Conservation (phyloP, 2,113 vertebrate genomes). For the Cottus gobio region DNA sequence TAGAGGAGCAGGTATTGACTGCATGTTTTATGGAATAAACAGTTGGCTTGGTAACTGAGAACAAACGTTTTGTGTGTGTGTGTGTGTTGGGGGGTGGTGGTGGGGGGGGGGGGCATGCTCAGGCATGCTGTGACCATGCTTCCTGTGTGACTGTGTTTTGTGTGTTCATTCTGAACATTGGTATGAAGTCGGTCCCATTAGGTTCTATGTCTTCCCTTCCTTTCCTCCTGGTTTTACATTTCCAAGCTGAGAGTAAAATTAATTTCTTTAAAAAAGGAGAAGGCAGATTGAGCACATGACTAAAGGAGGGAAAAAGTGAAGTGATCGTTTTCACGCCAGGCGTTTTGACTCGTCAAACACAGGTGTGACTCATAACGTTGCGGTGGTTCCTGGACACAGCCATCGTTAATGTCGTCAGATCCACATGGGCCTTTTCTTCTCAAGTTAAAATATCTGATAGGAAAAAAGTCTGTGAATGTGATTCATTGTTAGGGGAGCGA, state of each 20-base stretch:
- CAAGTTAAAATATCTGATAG: no score
- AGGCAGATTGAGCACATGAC: not conserved
- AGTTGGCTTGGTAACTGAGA: slow-evolving; percentile 47
- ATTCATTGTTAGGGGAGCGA: no score
- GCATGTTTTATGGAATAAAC: not conserved
- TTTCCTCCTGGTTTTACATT: not conserved
- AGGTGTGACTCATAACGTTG: not conserved
- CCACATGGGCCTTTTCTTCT: not conserved
- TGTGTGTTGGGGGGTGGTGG: no score
- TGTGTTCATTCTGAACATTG: slow-evolving; percentile 2
- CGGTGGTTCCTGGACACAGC: not conserved
- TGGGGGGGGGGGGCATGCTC: no score
- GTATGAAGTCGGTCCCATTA: not conserved
- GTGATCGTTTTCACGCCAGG: not conserved
- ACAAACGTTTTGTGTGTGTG: slow-evolving; percentile 67
- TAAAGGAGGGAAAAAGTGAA: no score
- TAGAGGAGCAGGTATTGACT: not conserved
- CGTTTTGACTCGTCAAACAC: not conserved
- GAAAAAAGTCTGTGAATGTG: no score
- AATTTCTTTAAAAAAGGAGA: not conserved
- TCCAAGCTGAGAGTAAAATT: not conserved
- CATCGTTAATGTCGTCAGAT: not conserved
- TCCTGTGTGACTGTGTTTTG: slow-evolving; percentile 44
- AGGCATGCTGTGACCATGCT: slow-evolving; percentile 56
- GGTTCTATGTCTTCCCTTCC: not conserved